Evolutionary conservation across 2,113 vertebrate species (phyloP), one percentile per base, ranked within the genome.

Genomic region (Kryptolebias marmoratus): DNA sequence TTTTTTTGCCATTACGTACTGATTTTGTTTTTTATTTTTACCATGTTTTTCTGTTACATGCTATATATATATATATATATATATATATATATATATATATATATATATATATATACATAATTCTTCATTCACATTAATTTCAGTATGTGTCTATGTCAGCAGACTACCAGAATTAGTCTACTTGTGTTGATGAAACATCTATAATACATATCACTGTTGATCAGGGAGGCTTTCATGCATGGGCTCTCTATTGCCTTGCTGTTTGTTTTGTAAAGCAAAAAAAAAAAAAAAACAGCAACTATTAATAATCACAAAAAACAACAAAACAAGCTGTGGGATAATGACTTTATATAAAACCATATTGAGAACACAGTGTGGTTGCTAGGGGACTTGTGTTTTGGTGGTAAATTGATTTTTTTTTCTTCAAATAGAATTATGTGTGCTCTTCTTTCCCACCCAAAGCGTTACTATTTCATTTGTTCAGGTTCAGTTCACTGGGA

Each of bases 391-490:
- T 61, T 64, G 70, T 80, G 72, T 81, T 86, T 85, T 79, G 68
- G 61, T 79, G 79, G 62, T 83, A 65, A 82, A 87, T 88, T 87
- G 87, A 88, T 87, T 91, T 88, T 81, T 68, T 88, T 81, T 68
- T 85, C 67, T 75, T 85, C 78, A 79, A 82, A 88, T 27, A 79
- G 74, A 85, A 85, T 86, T 79, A 85, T 77, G 44, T 76, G 77
- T 81, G 67, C 71, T 83, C 71, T 73, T 79, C 75, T 85, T 88
- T 73, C 76, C 58, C 47, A 75, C 62, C 81, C 71, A 49, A 60
- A 86, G 80, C 45, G 68, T 82, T 85, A 71, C 79, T 74, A 75
- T 90, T 89, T 85, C 71, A 84, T 91, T 88, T 88, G 87, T 83
- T 84, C 84, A 79, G 76, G 81, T 83, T 82, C 74, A 73, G 60